A percentile compares a stretch with the other conserved stretches of the same genome.
Evolutionary conservation across 2,113 vertebrate species (phyloP).

Genomic region (Bucco capensis): DNA sequence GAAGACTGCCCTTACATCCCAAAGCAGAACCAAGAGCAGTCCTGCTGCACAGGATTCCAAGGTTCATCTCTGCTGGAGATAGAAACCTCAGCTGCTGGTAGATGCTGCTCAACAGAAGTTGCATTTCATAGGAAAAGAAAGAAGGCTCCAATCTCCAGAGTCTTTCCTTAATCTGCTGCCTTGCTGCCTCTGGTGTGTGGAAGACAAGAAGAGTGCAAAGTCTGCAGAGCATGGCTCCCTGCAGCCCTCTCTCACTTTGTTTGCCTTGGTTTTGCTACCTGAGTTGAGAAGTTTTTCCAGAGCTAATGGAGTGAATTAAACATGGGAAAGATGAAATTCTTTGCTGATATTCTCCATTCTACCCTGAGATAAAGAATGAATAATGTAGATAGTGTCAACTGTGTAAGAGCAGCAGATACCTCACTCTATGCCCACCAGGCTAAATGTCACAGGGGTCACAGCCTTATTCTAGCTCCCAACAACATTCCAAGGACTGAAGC

Average conservation of each 20-base stretch:
- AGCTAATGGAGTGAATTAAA: background rate
- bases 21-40: background rate
- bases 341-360: background rate
- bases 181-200: too few species aligned
- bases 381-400: background rate
- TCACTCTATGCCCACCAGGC: accelerated
- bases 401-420: background rate
- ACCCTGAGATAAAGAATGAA: background rate
- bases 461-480: background rate
- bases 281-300: background rate
- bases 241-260: accelerated
- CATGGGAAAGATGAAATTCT: background rate
- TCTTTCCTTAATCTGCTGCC: background rate
- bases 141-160: too few species aligned
- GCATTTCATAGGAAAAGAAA: background rate
- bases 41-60: background rate
- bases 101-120: background rate
- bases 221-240: background rate
- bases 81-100: background rate
- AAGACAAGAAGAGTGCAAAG: background rate
- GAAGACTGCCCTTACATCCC: background rate
- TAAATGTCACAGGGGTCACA: accelerated
- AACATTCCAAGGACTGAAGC: background rate
- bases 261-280: background rate
- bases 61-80: background rate